phyloP scores from a whole-genome alignment of 2,888 invertebrate genomes.

The Hecatera dysodea region DNA sequence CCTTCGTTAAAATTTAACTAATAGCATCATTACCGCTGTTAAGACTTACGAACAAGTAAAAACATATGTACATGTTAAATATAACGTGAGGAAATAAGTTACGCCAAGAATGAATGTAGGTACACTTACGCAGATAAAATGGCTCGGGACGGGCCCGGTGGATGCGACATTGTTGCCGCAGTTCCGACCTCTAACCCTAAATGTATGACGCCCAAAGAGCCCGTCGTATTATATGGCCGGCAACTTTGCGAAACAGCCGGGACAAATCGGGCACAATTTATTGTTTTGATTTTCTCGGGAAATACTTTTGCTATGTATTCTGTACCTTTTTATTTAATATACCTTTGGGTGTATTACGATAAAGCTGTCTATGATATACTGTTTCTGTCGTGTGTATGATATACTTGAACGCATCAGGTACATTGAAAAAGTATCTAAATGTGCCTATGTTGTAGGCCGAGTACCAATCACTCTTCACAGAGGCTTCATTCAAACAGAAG shows the following conservation, averaged over 20 bases:
- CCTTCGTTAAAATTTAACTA: conserved; percentile 21
- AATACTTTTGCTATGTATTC: conserved; percentile 65
- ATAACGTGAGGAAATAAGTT: conserved; percentile 42
- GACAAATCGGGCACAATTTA: conserved; percentile 76
- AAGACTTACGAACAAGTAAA: conserved; percentile 2
- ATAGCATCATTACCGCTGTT: conserved; percentile 10
- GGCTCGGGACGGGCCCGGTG: conserved; percentile 65
- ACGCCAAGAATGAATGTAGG: conserved; percentile 46
- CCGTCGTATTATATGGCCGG: conserved; percentile 70
- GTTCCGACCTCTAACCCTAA: conserved; percentile 62
- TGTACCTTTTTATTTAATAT: conserved; percentile 41
- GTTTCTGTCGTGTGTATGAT: too few species aligned
- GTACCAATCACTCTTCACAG: not conserved
- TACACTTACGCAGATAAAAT: conserved; percentile 68
- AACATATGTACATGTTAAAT: conserved; percentile 18
- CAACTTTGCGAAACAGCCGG: conserved; percentile 74
- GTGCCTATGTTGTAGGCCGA: not conserved
- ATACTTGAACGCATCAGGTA: conserved; percentile 5
- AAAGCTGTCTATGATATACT: not conserved
- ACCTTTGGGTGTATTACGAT: conserved; percentile 17
- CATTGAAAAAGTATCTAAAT: not conserved
- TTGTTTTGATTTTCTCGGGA: conserved; percentile 72
- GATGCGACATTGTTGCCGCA: conserved; percentile 71
- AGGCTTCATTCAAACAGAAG: not conserved
- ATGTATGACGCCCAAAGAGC: conserved; percentile 72